Base-by-base conservation (phyloP, 2,113 vertebrate genomes). In the sheep (Ovis aries) region DNA sequence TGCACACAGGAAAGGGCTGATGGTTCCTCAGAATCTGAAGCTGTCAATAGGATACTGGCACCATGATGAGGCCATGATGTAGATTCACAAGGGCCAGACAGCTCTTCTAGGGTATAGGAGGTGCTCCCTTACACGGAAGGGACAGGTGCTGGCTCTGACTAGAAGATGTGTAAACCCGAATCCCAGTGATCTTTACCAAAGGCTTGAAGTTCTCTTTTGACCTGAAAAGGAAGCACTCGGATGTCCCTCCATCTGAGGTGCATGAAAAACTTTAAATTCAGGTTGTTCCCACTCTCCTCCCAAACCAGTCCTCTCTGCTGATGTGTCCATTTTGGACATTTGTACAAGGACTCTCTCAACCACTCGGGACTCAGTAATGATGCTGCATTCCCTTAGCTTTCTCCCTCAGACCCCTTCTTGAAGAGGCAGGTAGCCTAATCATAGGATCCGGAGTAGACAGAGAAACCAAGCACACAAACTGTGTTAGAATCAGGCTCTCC, bases 1-100 rank as follows among this genome's bases (percentile, higher is more conserved):
- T 64, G 17, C 15, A 33, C 13, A 25, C 7, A 27, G 25, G 81
- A 14, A 85, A 45, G 31, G 12, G 27, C 11, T 29, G 21, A 77
- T 48, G 59, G 31, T 5, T 7, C 40, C 23, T 89, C 78, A 29
- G 60, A 74, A 16, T n/a, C 33, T 64, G 48, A 50, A 50, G 17
- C 5, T 67, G 29, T 53, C 43, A 5, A 0, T 4, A 84, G 52
- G 57, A 27, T 33, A 11, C 33, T 1, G n/a, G 50, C 0, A 0
- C 36, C 45, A 53, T 6, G 36, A 57, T 29, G 80, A 80, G n/a
- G 45, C 5, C 27, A 31, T 5, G 8, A 17, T 13, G 10, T 29
- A 23, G 0, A 3, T 55, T 36, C 83, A 82, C 23, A 48, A 52
- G 62, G 27, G 3, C 33, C 80, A 40, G 8, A 11, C n/a, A 91